Conservation (phyloP, 2,113 vertebrate species). For the Psilopsiagon aurifrons region DNA sequence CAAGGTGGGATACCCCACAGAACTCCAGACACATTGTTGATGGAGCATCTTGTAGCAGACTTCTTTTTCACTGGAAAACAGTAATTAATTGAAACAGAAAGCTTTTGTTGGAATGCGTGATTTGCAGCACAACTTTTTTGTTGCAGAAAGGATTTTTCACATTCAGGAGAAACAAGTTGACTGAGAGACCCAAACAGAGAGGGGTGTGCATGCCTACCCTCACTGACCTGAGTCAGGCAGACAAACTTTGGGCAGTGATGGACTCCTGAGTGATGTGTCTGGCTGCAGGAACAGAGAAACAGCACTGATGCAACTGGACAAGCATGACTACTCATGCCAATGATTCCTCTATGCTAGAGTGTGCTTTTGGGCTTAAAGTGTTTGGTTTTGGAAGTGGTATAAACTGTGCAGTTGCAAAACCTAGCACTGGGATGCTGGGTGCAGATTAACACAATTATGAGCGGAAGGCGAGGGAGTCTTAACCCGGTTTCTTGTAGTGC, state of each 20-base stretch:
- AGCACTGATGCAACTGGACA: not conserved
- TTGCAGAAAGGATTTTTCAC: not conserved
- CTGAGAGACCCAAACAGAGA: not conserved
- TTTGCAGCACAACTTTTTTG: not conserved
- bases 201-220: accelerated
- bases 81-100: accelerated
- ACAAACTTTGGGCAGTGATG: accelerated
- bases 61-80: not conserved
- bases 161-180: not conserved
- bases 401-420: accelerated
- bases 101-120: not conserved
- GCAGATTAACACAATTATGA: accelerated
- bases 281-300: accelerated
- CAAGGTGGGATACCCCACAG: accelerated
- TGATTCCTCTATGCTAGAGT: accelerated
- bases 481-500: accelerated
- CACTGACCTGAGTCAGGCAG: not conserved
- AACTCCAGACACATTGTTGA: not conserved
- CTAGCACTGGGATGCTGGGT: accelerated
- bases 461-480: accelerated
- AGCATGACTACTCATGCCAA: accelerated
- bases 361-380: accelerated
- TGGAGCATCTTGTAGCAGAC: not conserved
- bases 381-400: accelerated
- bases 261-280: accelerated